Percentiles rank a stretch among this genome's conserved stretches.
Conservation (phyloP, 30 jellyfish, hydroid and myxozoan genomes). For the Chrysaora quinquecirrha region DNA sequence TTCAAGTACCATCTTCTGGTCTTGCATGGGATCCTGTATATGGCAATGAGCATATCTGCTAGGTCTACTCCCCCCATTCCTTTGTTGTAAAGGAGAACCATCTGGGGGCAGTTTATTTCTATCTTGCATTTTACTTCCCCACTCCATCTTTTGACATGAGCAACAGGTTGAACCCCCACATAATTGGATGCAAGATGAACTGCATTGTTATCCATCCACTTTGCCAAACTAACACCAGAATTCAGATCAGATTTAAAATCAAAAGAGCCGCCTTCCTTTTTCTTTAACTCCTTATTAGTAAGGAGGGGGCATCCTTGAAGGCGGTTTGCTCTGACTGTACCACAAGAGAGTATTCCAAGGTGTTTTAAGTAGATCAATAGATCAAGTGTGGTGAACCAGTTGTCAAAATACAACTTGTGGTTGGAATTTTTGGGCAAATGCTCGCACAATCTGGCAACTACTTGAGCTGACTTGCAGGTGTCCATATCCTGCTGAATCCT, state of each 20-base stretch:
- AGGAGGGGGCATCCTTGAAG: slow-evolving; percentile 69
- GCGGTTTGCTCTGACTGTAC: slow-evolving; percentile 77
- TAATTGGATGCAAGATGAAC: slow-evolving; percentile 68
- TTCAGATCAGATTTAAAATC: slow-evolving; percentile 55
- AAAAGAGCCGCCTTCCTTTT: slow-evolving; percentile 52
- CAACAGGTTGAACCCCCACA: slow-evolving; percentile 73
- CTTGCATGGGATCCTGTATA: slow-evolving; percentile 51
- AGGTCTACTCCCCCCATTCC: slow-evolving; percentile 89
- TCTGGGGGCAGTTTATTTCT: slow-evolving; percentile 62
- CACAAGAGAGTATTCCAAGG: slow-evolving; percentile 63
- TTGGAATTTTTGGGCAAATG: slow-evolving; percentile 39
- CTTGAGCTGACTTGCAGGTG: slow-evolving; percentile 72
- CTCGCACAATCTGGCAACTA: slow-evolving; percentile 70
- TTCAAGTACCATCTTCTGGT: slow-evolving; percentile 80
- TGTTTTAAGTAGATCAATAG: slow-evolving; percentile 44
- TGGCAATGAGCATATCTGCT: slow-evolving; percentile 78
- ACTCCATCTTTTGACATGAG: slow-evolving; percentile 63
- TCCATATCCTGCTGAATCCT: background rate
- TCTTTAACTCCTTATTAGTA: slow-evolving; percentile 56
- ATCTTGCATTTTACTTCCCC: slow-evolving; percentile 49
- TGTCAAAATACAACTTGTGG: slow-evolving; percentile 63
- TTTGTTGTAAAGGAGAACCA: slow-evolving; percentile 59
- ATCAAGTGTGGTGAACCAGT: too few species aligned
- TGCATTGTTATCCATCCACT: slow-evolving; percentile 76
- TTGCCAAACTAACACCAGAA: slow-evolving; percentile 71